phyloP scores from a whole-genome alignment of 2,888 invertebrate genomes.

The Netelia melanura region DNA sequence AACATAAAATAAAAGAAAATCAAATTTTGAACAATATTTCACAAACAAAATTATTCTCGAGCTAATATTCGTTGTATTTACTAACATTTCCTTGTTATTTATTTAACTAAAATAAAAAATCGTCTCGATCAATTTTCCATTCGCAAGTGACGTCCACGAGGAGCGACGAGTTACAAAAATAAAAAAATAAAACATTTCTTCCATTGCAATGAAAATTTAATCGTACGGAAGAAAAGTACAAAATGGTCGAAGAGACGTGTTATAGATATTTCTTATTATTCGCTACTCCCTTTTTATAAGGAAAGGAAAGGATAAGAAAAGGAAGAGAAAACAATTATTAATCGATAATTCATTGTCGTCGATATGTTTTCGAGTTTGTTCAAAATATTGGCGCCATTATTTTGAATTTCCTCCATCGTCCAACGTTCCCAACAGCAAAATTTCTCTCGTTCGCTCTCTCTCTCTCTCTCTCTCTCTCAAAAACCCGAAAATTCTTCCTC shows the following conservation, averaged over 20 bases:
- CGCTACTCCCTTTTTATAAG: background rate
- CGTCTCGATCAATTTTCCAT: background rate
- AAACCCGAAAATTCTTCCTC: constrained; percentile 26
- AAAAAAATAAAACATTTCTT: too few species aligned
- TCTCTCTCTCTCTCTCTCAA: background rate
- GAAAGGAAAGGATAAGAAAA: background rate
- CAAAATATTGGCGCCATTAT: constrained; percentile 13
- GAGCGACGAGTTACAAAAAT: too few species aligned
- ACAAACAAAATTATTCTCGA: too few species aligned
- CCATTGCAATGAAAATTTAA: constrained; percentile 1
- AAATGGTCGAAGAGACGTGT: constrained; percentile 12
- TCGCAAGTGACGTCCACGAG: background rate
- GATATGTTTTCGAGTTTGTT: constrained; percentile 64
- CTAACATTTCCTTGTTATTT: too few species aligned
- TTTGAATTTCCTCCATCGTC: background rate
- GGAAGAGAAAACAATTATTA: constrained; percentile 52
- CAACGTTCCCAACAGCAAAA: background rate
- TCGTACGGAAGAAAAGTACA: constrained; percentile 25
- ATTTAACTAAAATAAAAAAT: too few species aligned
- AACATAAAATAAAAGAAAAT: too few species aligned
- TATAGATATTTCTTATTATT: background rate
- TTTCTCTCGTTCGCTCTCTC: constrained; percentile 13
- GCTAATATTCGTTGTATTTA: too few species aligned
- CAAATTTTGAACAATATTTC: too few species aligned
- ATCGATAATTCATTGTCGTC: constrained; percentile 71